Evolutionary conservation across 2,888 invertebrate genomes (phyloP).

Genomic region (Syritta pipiens): DNA sequence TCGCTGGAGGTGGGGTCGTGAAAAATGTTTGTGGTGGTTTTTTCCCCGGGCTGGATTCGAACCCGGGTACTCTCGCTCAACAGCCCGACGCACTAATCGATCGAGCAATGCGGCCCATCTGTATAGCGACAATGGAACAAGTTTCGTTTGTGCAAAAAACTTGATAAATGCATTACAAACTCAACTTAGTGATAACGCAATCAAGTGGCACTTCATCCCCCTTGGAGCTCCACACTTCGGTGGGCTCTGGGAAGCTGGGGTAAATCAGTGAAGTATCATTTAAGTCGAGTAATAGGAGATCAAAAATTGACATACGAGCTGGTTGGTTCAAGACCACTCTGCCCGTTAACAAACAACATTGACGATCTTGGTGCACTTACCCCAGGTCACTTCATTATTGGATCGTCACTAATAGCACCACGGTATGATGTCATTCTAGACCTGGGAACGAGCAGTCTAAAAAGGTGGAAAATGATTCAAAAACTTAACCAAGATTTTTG

Average conservation of each 20-base stretch:
- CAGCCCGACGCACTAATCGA: no score
- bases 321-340: no score
- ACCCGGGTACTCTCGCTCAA: no score
- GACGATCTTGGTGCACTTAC: background rate
- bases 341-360: slow-evolving; percentile 1
- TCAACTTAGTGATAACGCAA: background rate
- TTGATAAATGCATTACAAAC: slow-evolving; percentile 15
- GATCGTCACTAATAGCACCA: slow-evolving; percentile 1
- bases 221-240: slow-evolving; percentile 5
- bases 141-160: slow-evolving; percentile 1
- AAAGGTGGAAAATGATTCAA: slow-evolving; percentile 9
- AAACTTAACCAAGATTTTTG: slow-evolving; percentile 6
- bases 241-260: no score
- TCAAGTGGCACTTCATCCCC: slow-evolving; percentile 2
- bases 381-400: slow-evolving; percentile 8
- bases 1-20: no score
- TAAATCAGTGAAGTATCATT: slow-evolving; percentile 12
- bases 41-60: no score
- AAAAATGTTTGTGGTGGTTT: no score
- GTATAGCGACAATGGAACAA: slow-evolving; percentile 3
- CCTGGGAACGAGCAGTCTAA: slow-evolving; percentile 4
- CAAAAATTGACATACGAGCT: slow-evolving; percentile 11
- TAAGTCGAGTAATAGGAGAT: slow-evolving; percentile 12
- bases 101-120: no score
- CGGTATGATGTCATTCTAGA: slow-evolving; percentile 3